Evolutionary conservation across 2,797 vertebrate species (phyloP), one percentile per base, ranked within the genome.

Genomic region (Sebastes flavidus): DNA sequence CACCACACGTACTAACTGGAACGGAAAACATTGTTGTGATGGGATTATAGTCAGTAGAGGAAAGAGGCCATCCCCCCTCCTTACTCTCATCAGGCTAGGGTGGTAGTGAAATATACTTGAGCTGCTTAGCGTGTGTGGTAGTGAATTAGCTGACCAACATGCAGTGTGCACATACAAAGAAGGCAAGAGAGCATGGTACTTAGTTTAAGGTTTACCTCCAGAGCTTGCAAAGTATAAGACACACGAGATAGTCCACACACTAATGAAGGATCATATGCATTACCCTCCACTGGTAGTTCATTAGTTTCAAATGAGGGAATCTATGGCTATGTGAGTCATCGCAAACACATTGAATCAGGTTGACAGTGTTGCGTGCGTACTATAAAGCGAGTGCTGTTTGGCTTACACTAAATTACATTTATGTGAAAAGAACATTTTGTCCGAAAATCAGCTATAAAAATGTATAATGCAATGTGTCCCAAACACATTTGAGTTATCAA

Each of bases 221-320:
- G 55, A 30, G 29, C 24, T 54, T 4, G 13, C 3, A 18, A 25
- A 29, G 54, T 24, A 14, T 20, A 27, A 55, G 46, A 34, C 24
- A 63, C 46, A 25, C 3, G 5, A 36, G 27, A 32, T 2, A 10
- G 10, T 20, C 29, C n/a, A 34, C 30, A 34, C 6, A 12, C 36
- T 12, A 10, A 66, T 58, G 67, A 25, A 5, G 36, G 27, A 69
- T 71, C 66, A 32, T 77, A 9, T 79, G 34, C 54, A 77, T 78
- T 58, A 22, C 22, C 65, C 62, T 78, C 16, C 5, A 52, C 25
- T 78, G 55, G 54, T 78, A 72, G 71, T n/a, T 65, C 38, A 88
- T 91, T 77, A 29, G 81, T 91, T 88, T 86, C 29, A 72, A 38
- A 90, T 90, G 86, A 86, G 75, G 34, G 65, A 80, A 71, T 75